Conservation (phyloP, 2,113 vertebrate species). For the Bos indicus region DNA sequence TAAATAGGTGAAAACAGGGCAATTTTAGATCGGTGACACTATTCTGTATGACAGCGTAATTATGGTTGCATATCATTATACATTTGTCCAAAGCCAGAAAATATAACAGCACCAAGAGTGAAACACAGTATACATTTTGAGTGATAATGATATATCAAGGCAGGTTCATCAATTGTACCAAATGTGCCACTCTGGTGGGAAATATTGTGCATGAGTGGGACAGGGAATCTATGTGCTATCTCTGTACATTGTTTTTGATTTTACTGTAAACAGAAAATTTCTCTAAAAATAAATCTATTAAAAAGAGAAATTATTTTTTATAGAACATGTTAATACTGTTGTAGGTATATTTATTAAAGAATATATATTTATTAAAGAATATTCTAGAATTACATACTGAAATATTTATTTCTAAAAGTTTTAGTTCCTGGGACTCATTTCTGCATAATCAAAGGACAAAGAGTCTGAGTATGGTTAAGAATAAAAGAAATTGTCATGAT, state of each 20-base stretch:
- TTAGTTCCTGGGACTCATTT: not conserved
- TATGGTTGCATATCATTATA: not conserved
- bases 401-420: not conserved
- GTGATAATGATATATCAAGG: not conserved
- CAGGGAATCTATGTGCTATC: not conserved
- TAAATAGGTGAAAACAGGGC: not conserved
- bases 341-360: not conserved
- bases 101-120: not conserved
- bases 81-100: not conserved
- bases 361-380: not conserved
- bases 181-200: not conserved
- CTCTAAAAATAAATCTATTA: not conserved
- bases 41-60: not conserved
- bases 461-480: not conserved
- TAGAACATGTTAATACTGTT: not conserved
- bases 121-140: not conserved
- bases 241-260: not conserved
- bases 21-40: not conserved
- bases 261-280: not conserved
- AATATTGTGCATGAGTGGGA: not conserved
- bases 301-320: not conserved
- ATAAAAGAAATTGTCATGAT: not conserved
- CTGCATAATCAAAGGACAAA: not conserved
- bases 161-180: not conserved
- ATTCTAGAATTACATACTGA: not conserved